phyloP scores from a whole-genome alignment of 2,113 vertebrate species.

The Aplodontia rufa region DNA sequence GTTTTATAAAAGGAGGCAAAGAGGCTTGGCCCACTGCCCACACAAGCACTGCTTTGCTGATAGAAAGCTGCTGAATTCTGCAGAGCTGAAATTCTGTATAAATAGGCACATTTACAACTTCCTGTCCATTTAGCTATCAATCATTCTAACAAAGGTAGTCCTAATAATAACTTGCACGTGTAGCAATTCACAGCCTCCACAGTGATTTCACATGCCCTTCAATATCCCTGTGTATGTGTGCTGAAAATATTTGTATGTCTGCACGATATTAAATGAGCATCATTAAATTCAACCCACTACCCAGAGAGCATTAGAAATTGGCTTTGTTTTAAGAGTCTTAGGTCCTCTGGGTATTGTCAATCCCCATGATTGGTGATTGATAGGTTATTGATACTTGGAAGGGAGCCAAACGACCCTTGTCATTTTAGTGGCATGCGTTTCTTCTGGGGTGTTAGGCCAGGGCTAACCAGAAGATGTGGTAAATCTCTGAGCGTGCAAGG shows the following conservation, averaged over 20 bases:
- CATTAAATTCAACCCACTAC: background rate
- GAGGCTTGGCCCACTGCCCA: constrained; percentile 47
- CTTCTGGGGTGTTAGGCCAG: background rate
- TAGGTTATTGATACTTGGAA: background rate
- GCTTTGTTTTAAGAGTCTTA: background rate
- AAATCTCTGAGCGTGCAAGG: background rate
- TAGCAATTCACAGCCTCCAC: background rate
- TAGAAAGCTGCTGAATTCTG: constrained; percentile 62
- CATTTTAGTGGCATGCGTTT: background rate
- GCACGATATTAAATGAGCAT: background rate
- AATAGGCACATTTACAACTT: constrained; percentile 71
- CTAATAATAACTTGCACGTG: constrained; percentile 54
- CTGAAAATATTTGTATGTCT: constrained; percentile 16
- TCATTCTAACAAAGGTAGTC: constrained; percentile 48
- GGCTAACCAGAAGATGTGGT: background rate
- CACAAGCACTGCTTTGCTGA: constrained; percentile 26
- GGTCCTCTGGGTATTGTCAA: background rate
- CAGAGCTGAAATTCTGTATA: constrained; percentile 46
- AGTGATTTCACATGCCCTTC: background rate
- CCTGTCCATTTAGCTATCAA: constrained; percentile 63
- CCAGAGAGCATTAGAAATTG: background rate
- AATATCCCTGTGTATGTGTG: background rate
- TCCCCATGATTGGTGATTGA: background rate
- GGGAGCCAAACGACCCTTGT: background rate
- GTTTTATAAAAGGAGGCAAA: background rate